Percentiles rank a stretch among this genome's conserved stretches.
Conservation (phyloP, 2,113 vertebrate species). For the Callochromis pleurospilus region DNA sequence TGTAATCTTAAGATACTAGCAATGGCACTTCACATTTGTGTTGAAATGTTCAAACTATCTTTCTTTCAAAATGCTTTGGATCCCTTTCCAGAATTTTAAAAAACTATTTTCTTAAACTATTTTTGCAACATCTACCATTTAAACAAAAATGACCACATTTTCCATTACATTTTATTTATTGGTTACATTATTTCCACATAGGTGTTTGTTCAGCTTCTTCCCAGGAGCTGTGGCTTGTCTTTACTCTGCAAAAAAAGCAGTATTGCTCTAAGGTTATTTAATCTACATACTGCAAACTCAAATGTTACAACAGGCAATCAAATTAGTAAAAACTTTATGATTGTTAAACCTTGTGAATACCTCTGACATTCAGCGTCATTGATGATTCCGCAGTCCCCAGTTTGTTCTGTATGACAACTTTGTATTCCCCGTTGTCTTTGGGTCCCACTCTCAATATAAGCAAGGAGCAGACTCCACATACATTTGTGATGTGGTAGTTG, state of each 20-base stretch:
- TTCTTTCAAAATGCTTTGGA: background rate
- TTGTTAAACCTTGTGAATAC: constrained; percentile 43
- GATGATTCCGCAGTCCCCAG: constrained; percentile 71
- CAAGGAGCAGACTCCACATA: constrained; percentile 84
- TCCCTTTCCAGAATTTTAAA: background rate
- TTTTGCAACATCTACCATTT: background rate
- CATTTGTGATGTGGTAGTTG: constrained; percentile 73
- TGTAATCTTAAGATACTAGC: background rate
- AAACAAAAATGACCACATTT: background rate
- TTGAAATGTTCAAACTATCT: background rate
- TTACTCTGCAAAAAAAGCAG: constrained; percentile 46
- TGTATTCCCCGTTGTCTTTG: constrained; percentile 76
- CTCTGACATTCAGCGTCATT: constrained; percentile 76
- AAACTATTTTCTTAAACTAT: background rate
- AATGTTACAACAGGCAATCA: background rate
- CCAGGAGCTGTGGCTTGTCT: background rate
- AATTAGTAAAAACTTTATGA: background rate
- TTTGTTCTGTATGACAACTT: constrained; percentile 73
- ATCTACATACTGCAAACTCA: background rate
- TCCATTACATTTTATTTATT: background rate
- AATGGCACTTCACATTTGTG: background rate
- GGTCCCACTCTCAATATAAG: constrained; percentile 70
- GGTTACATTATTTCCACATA: background rate
- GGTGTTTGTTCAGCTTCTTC: background rate
- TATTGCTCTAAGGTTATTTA: background rate